Conservation (phyloP, 2,113 vertebrate genomes). For the Heloderma charlesbogerti region DNA sequence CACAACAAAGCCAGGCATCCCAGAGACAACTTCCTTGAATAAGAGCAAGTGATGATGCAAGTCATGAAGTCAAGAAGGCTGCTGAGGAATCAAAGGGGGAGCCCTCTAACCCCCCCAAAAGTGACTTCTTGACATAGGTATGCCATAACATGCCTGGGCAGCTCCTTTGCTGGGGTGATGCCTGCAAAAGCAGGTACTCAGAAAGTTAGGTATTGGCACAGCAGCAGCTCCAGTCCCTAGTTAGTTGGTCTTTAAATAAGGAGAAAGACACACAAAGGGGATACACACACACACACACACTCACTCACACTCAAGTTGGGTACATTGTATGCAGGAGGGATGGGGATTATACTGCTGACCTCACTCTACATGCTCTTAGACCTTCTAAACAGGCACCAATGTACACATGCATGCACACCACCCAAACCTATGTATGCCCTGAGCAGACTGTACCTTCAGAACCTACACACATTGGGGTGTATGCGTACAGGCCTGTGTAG, state of each 20-base stretch:
- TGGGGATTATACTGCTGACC: neutral
- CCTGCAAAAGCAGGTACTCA: neutral
- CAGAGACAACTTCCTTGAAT: neutral
- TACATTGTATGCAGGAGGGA: neutral
- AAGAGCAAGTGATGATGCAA: neutral
- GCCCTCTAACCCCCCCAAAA: no score
- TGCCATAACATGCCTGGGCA: neutral
- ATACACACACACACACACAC: no score
- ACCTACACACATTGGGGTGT: neutral
- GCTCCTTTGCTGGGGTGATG: neutral
- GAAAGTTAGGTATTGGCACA: neutral
- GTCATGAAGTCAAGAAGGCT: neutral
- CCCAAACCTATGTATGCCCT: neutral
- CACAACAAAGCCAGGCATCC: constrained; percentile 12
- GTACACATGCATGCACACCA: neutral
- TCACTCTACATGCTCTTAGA: neutral
- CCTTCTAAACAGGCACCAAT: neutral
- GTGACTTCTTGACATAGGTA: neutral
- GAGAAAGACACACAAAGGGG: neutral
- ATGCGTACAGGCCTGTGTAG: neutral
- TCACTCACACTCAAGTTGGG: no score
- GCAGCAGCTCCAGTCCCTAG: neutral
- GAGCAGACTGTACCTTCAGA: neutral
- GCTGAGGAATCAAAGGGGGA: neutral
- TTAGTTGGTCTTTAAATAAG: neutral